A percentile compares a stretch with the other conserved stretches of the same genome.
Conservation (phyloP, 1,140 invertebrate genomes). For the Lysiphlebus fabarum region DNA sequence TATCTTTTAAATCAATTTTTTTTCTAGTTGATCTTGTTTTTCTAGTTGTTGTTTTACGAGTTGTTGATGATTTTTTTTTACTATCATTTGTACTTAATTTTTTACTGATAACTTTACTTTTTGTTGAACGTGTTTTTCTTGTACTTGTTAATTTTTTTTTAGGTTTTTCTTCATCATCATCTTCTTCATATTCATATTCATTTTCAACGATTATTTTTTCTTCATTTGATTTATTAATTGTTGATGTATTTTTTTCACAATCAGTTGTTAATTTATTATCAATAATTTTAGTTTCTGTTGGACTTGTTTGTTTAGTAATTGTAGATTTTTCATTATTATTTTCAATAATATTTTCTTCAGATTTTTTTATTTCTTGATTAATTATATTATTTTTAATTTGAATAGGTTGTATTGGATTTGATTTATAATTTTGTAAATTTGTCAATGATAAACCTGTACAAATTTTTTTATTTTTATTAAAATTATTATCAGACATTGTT, state of each 20-base stretch:
- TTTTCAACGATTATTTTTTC: background rate
- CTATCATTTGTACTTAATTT: too few relatives aligned
- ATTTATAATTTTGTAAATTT: background rate
- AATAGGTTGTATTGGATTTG: background rate
- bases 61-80: background rate
- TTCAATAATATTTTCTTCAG: background rate
- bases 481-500: constrained; percentile 24
- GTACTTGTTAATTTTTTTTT: background rate
- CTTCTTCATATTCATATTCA: background rate
- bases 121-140: background rate
- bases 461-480: constrained; percentile 26
- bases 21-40: background rate
- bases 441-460: background rate
- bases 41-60: background rate
- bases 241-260: background rate
- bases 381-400: background rate
- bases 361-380: background rate
- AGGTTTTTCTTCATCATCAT: constrained; percentile 19
- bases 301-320: background rate
- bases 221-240: background rate
- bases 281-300: background rate
- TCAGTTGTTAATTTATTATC: background rate
- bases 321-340: background rate
- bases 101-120: background rate
- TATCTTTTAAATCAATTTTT: background rate